Base-by-base conservation (phyloP, 2,888 invertebrate genomes). In the Megamerina dolium region DNA sequence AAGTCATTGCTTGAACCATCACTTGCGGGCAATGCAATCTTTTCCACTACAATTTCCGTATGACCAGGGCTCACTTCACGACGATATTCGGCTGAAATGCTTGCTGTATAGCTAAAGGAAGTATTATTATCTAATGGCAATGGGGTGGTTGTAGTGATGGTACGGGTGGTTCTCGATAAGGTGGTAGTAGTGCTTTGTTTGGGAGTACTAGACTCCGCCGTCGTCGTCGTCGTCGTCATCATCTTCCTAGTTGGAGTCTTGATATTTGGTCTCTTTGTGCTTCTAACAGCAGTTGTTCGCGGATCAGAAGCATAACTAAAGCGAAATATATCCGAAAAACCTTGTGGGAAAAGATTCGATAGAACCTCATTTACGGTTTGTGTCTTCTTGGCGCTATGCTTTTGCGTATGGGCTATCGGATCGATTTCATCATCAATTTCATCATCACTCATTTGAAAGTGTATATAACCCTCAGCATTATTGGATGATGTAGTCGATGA, bases 1-100 rank as follows among this genome's bases (percentile, higher is more conserved):
- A 80, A 63, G 55, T 72, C 77, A 4, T 73, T 73, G 30, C 74
- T 73, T 2, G 74, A 73, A 26, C 63, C 61, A 30, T 44, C 37
- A 5, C 8, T 13, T 3, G 13, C 20, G 8, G 49, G 57, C 41
- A 45, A 54, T 13, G 53, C 50, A 9, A 61, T 41, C 41, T 60
- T 56, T 33, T 64, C 59, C 13, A 65, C 65, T 3, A 65, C 60
- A 30, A 65, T 65, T 37, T 66, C 55, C 1, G 62, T 64, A 40
- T 65, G 64, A 3, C 66, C 64, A 0, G 66, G 64, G 1, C 55
- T 41, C 5, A 61, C 16, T 20, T 65, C 63, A 4, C 64, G 55
- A 0, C 66, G 58, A 32, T 56, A 58, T 33, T 65, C 63, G 38
- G 55, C 61, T 1, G 64, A 58, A 3, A 65, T 59, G 2, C 60